Evolutionary conservation across 2,888 invertebrate species (phyloP).

Genomic region (Exocentrus adspersus): DNA sequence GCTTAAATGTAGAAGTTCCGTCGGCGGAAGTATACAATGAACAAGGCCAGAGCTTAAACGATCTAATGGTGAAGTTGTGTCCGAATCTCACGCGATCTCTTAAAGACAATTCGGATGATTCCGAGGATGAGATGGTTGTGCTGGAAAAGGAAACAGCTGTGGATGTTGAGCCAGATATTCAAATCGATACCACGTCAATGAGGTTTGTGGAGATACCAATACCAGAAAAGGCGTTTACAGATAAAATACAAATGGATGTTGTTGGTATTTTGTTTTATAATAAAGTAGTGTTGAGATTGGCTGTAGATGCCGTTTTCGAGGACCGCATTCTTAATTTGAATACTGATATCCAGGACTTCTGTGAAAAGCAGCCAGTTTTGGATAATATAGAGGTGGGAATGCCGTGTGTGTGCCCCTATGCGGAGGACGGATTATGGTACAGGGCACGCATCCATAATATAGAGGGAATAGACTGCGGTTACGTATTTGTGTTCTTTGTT

Average conservation of each 20-base stretch:
- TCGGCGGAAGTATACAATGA: constrained; percentile 48
- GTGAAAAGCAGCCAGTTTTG: constrained; percentile 62
- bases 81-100: constrained; percentile 45
- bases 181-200: constrained; percentile 28
- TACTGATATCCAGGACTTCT: constrained; percentile 65
- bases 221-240: constrained; percentile 8
- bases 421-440: constrained; percentile 76
- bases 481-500: constrained; percentile 74
- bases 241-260: constrained; percentile 57
- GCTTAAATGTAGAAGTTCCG: constrained; percentile 45
- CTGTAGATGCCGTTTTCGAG: constrained; percentile 20
- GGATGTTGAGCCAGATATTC: neutral
- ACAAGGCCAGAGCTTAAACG: constrained; percentile 57
- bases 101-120: neutral
- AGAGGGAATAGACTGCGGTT: constrained; percentile 57
- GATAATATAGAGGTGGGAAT: constrained; percentile 63
- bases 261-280: constrained; percentile 54
- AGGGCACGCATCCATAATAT: constrained; percentile 72
- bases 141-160: constrained; percentile 31
- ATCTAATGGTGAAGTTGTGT: constrained; percentile 61
- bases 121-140: constrained; percentile 34
- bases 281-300: constrained; percentile 48
- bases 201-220: constrained; percentile 26
- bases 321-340: constrained; percentile 67
- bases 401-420: constrained; percentile 73